Evolutionary conservation across 2,797 vertebrate genomes (phyloP).

Genomic region (Chiloscyllium punctatum): DNA sequence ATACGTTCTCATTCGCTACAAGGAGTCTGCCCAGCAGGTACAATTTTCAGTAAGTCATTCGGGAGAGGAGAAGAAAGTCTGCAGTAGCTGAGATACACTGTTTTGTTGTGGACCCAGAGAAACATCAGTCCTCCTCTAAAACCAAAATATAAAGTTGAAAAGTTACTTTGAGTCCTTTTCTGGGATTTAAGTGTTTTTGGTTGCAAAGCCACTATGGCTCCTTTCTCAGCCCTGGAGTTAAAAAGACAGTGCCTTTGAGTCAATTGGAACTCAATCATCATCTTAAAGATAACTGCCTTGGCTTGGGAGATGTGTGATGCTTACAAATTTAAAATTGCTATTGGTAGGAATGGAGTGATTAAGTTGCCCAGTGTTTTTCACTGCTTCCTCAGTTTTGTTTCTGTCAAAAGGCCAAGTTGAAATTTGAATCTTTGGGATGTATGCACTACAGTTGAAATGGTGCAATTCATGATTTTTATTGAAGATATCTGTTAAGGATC

Average conservation of each 20-base stretch:
- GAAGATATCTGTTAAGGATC: neutral
- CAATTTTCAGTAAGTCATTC: neutral
- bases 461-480: neutral
- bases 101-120: neutral
- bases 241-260: neutral
- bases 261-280: neutral
- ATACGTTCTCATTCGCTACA: neutral
- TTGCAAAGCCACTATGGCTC: neutral
- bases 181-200: neutral
- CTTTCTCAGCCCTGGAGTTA: neutral
- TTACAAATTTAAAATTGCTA: neutral
- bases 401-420: neutral
- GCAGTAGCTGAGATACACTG: neutral
- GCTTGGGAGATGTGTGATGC: neutral
- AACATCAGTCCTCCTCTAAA: neutral
- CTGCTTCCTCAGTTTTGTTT: neutral
- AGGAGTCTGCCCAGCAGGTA: neutral
- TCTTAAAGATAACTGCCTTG: neutral
- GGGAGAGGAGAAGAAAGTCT: neutral
- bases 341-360: neutral
- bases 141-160: neutral
- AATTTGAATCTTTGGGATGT: neutral
- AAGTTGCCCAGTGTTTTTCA: neutral
- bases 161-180: neutral
- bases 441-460: neutral